A percentile compares a stretch with the other conserved stretches of the same genome.
Evolutionary conservation across 2,797 vertebrate genomes (phyloP).

Genomic region (Pteropus rufus): DNA sequence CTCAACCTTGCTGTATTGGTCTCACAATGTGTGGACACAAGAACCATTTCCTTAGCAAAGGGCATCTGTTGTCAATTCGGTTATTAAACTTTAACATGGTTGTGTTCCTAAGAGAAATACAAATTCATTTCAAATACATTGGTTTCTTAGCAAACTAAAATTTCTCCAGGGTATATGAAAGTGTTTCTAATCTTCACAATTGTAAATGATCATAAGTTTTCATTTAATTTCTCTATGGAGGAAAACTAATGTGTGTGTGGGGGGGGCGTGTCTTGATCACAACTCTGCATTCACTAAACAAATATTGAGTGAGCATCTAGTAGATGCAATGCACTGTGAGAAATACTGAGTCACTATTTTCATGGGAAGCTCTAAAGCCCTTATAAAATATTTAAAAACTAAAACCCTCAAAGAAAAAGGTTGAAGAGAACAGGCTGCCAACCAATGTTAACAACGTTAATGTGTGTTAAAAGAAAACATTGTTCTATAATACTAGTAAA

Average conservation of each 20-base stretch:
- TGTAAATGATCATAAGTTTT: conserved; percentile 1
- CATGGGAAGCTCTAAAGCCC: neutral
- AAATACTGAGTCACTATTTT: neutral
- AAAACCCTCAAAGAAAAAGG: neutral
- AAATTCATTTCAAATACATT: neutral
- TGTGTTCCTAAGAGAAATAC: neutral
- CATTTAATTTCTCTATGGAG: neutral
- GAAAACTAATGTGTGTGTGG: neutral
- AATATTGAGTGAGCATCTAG: neutral
- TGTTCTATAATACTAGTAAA: neutral
- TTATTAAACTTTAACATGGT: neutral
- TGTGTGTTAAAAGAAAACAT: neutral
- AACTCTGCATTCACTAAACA: neutral
- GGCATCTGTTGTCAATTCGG: neutral
- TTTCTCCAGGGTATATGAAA: neutral
- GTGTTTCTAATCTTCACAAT: neutral
- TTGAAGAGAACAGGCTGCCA: neutral
- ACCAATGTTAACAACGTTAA: neutral
- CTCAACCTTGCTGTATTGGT: neutral
- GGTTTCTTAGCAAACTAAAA: neutral
- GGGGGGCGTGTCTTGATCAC: neutral
- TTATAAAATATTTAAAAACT: neutral
- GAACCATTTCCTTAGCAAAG: neutral
- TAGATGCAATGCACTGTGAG: neutral
- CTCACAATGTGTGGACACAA: neutral